Evolutionary conservation across 2,113 vertebrate genomes (phyloP).

Genomic region (Sapayoa aenigma): DNA sequence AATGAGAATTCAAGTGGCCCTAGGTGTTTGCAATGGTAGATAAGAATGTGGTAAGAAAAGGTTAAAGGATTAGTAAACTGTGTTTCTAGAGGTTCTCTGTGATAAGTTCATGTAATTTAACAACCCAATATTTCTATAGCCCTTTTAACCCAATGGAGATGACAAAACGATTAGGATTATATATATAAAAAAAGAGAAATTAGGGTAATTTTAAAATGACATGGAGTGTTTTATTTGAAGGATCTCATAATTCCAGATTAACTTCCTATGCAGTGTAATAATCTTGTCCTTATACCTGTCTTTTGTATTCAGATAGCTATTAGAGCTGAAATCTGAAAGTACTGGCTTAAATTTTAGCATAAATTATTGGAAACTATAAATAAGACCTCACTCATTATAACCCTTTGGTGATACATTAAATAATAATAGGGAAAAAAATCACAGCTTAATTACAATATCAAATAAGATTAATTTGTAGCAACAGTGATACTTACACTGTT

Average conservation of each 20-base stretch:
- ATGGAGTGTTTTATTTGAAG: constrained; percentile 31
- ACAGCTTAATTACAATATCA: constrained; percentile 27
- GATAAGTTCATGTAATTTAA: not conserved
- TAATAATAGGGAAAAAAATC: constrained; percentile 30
- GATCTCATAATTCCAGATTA: constrained; percentile 45
- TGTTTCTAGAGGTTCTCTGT: not conserved
- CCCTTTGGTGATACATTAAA: constrained; percentile 25
- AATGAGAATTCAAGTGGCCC: not conserved
- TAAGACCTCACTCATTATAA: constrained; percentile 31
- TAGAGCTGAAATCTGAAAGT: not conserved
- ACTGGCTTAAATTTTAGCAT: constrained; percentile 19
- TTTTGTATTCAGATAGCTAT: constrained; percentile 48
- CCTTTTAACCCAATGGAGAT: not conserved
- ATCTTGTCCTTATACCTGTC: constrained; percentile 12
- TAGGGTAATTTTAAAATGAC: constrained; percentile 52
- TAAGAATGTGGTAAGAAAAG: not conserved
- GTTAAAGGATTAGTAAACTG: not conserved
- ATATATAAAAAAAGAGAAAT: constrained; percentile 44
- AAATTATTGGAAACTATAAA: constrained; percentile 59
- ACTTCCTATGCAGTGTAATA: constrained; percentile 40
- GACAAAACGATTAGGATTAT: constrained; percentile 19
- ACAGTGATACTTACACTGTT: not conserved
- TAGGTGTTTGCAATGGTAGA: not conserved
- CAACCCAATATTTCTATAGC: not conserved
- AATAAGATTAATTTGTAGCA: constrained; percentile 10